These are phyloP conservation scores for Daphoenositta chrysoptera DNA, from an alignment of 2,113 vertebrate species.

Conservation along the genomic window DNA sequence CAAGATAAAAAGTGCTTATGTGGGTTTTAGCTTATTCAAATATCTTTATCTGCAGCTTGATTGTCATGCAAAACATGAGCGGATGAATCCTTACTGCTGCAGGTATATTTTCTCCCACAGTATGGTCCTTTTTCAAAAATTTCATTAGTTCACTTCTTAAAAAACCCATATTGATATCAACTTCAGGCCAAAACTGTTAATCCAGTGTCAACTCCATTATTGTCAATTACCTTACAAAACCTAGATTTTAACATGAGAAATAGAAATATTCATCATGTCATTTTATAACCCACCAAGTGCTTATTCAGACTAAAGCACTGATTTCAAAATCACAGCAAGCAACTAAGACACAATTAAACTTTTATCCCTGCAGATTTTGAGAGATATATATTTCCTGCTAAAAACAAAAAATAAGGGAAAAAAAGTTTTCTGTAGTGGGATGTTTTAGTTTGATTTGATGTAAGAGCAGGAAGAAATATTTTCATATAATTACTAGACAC, in stretches of 20 bases:
- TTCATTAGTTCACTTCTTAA: slow-evolving; percentile 31
- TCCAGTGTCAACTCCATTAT: slow-evolving; percentile 68
- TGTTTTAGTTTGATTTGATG: slow-evolving; percentile 51
- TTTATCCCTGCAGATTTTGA: slow-evolving; percentile 69
- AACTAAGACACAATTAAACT: slow-evolving; percentile 76
- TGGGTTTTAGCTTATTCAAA: not conserved
- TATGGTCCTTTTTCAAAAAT: not conserved
- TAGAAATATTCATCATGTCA: slow-evolving; percentile 64
- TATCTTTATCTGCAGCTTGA: not conserved
- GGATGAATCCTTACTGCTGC: not conserved
- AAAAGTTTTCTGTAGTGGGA: slow-evolving; percentile 26
- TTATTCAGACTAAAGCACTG: slow-evolving; percentile 69
- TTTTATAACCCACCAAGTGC: slow-evolving; percentile 66
- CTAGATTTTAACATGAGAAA: slow-evolving; percentile 62
- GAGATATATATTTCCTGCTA: not conserved
- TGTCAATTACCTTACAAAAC: slow-evolving; percentile 68
- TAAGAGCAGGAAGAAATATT: not conserved
- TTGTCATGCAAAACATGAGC: not conserved
- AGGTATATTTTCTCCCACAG: slow-evolving; percentile 9
- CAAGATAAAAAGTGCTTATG: not conserved
- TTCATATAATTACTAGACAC: not conserved
- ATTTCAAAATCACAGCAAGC: slow-evolving; percentile 76
- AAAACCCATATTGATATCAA: slow-evolving; percentile 30
- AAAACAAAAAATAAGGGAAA: not conserved
- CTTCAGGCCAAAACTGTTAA: slow-evolving; percentile 67